phyloP scores from a whole-genome alignment of 2,113 vertebrate genomes.

The Notarius quadriscutis region DNA sequence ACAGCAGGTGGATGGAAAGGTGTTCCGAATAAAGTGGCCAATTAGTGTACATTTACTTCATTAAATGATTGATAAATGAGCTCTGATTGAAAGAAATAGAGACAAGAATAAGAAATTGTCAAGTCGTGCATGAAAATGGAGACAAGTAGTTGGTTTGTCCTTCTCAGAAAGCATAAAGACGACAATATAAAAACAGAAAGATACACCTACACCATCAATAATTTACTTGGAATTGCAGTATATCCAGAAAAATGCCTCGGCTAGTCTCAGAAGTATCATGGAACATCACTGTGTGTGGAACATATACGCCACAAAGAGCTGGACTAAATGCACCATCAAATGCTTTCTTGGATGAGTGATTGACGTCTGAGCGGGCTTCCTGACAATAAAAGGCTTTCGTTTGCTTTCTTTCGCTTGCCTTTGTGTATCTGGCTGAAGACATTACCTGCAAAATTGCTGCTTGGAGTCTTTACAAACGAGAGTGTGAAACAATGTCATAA shows the following conservation, averaged over 20 bases:
- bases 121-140: neutral
- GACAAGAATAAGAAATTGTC: neutral
- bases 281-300: neutral
- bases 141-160: neutral
- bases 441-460: neutral
- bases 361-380: neutral
- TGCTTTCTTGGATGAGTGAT: neutral
- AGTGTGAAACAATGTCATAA: constrained; percentile 28
- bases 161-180: neutral
- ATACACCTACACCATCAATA: neutral
- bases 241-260: neutral
- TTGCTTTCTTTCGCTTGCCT: constrained; percentile 14
- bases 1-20: too few relatives aligned
- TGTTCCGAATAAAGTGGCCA: too few relatives aligned
- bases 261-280: neutral
- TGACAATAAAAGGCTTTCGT: neutral
- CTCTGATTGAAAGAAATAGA: neutral
- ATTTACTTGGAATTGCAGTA: neutral
- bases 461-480: constrained; percentile 31
- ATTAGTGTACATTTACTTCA: neutral
- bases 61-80: neutral
- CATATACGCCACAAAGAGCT: neutral
- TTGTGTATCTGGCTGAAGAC: neutral
- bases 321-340: neutral
- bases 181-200: neutral